Percentiles rank a stretch among this genome's conserved stretches.
phyloP scores from a whole-genome alignment of 2,113 vertebrate species.

The Pleuronectes platessa region DNA sequence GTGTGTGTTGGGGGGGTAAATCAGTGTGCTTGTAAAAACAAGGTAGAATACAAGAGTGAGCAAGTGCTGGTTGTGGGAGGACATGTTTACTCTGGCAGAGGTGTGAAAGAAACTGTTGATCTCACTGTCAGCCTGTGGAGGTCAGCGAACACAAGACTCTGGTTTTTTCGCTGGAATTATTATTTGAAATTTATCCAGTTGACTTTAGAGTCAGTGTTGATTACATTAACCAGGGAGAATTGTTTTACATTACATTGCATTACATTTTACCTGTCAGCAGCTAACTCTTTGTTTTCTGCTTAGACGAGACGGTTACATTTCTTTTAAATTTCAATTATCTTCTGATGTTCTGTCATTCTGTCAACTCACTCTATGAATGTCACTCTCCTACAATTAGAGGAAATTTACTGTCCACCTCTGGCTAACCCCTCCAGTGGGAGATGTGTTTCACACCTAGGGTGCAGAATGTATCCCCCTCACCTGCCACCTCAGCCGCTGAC shows the following conservation, averaged over 20 bases:
- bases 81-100: constrained; percentile 74
- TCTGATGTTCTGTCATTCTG: background rate
- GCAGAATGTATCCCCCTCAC: constrained; percentile 69
- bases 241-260: background rate
- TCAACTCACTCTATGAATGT: constrained; percentile 7
- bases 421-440: constrained; percentile 62
- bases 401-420: constrained; percentile 69
- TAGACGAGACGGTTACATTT: background rate
- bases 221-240: background rate
- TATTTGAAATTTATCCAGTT: background rate
- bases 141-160: background rate
- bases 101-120: constrained; percentile 74
- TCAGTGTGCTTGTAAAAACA: constrained; percentile 73
- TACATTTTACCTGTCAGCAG: background rate
- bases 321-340: background rate
- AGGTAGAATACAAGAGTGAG: constrained; percentile 75
- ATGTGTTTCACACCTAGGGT: constrained; percentile 76
- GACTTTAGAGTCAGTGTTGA: fast-evolving
- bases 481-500: constrained; percentile 39
- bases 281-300: background rate
- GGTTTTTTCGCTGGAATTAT: background rate
- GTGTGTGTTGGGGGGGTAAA: background rate
- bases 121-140: constrained; percentile 34
- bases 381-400: constrained; percentile 52
- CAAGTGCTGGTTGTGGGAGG: constrained; percentile 67